These are phyloP conservation scores for Thunnus albacares DNA, from an alignment of 2,797 vertebrate species.

Conservation along the genomic window DNA sequence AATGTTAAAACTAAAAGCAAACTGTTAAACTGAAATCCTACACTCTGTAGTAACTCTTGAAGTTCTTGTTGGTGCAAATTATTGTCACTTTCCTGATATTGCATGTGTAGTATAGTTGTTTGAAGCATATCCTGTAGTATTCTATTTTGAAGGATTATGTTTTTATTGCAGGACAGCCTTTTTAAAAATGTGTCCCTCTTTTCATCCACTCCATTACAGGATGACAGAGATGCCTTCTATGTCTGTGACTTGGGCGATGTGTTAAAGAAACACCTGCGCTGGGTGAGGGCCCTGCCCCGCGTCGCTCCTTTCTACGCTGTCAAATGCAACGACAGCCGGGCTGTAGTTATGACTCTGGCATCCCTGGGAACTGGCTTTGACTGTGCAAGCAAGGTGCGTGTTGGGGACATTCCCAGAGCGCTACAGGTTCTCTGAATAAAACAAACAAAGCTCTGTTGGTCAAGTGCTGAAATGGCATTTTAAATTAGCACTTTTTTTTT, in stretches of 20 bases:
- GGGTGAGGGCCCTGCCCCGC: conserved; percentile 92
- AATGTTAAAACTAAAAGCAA: neutral
- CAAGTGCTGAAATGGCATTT: conserved; percentile 16
- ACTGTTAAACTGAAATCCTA: neutral
- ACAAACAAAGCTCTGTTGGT: conserved; percentile 8
- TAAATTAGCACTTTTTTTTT: conserved; percentile 14
- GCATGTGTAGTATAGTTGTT: neutral
- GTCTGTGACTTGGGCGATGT: conserved; percentile 96
- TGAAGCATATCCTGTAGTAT: neutral
- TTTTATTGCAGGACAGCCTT: neutral
- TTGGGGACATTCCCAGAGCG: neutral
- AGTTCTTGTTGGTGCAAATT: neutral
- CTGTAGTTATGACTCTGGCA: conserved; percentile 92
- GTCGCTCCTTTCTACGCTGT: conserved; percentile 96
- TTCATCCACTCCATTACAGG: conserved; percentile 78
- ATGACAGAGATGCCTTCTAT: conserved; percentile 97
- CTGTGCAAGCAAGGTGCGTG: conserved; percentile 96
- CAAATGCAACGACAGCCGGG: conserved; percentile 95
- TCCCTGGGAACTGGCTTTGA: conserved; percentile 95
- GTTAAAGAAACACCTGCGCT: conserved; percentile 94
- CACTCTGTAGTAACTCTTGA: neutral
- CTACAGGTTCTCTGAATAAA: neutral
- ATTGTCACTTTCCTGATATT: neutral
- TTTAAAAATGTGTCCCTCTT: neutral
- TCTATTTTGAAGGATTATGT: neutral